phyloP scores from a whole-genome alignment of 2,113 vertebrate species.

The Heterotilapia buettikoferi region DNA sequence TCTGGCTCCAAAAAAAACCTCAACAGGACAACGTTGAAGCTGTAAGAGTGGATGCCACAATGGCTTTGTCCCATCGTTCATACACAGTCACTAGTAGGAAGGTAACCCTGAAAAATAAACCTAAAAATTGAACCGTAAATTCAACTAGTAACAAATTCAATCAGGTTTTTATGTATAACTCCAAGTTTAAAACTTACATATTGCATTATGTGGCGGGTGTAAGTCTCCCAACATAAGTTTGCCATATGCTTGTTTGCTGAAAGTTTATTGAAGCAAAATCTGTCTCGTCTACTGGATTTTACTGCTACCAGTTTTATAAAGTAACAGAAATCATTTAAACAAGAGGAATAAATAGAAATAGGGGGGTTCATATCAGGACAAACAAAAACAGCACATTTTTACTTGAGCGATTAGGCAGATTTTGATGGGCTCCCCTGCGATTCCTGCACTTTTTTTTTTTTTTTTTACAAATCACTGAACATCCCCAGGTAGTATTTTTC shows the following conservation, averaged over 20 bases:
- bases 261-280: neutral
- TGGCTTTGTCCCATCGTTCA: neutral
- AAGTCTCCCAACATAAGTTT: neutral
- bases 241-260: neutral
- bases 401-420: neutral
- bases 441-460: neutral
- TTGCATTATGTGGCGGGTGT: neutral
- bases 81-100: neutral
- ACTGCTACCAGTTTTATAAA: neutral
- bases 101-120: neutral
- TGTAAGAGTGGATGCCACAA: neutral
- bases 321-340: neutral
- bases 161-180: neutral
- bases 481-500: conserved; percentile 12
- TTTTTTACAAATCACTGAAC: neutral
- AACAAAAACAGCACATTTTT: neutral
- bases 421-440: neutral
- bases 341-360: neutral
- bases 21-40: neutral
- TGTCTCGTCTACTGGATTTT: neutral
- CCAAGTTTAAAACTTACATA: neutral
- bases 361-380: neutral
- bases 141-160: neutral
- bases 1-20: neutral
- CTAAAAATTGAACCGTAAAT: neutral